These are phyloP conservation scores for Glaucidium brasilianum DNA, from an alignment of 2,113 vertebrate genomes.

Conservation along the genomic window DNA sequence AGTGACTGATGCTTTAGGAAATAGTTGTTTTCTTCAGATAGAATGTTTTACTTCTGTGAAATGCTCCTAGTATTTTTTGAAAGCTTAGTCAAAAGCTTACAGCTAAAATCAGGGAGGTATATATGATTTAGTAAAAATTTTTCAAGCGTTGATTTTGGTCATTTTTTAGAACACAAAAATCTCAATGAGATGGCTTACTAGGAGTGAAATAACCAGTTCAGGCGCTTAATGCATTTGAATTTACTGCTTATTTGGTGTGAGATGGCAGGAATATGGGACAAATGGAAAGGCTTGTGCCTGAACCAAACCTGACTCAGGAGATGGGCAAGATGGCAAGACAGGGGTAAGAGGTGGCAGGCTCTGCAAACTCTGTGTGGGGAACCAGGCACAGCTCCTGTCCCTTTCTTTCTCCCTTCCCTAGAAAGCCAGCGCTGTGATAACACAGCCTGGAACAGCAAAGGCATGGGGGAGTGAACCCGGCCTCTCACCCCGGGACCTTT, in stretches of 20 bases:
- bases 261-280: neutral
- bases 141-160: neutral
- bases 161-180: neutral
- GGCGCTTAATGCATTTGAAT: neutral
- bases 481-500: neutral
- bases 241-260: neutral
- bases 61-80: neutral
- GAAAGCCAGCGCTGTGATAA: neutral
- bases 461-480: neutral
- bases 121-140: neutral
- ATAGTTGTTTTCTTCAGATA: neutral
- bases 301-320: accelerated
- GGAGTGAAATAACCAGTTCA: neutral
- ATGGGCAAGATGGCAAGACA: accelerated
- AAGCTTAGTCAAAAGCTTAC: neutral
- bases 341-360: accelerated
- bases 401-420: neutral
- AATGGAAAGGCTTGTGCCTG: neutral
- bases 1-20: neutral
- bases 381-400: neutral
- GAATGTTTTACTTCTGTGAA: neutral
- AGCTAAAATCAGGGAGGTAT: neutral
- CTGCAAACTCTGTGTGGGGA: neutral
- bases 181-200: neutral
- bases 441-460: neutral